Evolutionary conservation across 2,113 vertebrate genomes (phyloP), one percentile per base, ranked within the genome.

Genomic region (Dipodomys merriami): DNA sequence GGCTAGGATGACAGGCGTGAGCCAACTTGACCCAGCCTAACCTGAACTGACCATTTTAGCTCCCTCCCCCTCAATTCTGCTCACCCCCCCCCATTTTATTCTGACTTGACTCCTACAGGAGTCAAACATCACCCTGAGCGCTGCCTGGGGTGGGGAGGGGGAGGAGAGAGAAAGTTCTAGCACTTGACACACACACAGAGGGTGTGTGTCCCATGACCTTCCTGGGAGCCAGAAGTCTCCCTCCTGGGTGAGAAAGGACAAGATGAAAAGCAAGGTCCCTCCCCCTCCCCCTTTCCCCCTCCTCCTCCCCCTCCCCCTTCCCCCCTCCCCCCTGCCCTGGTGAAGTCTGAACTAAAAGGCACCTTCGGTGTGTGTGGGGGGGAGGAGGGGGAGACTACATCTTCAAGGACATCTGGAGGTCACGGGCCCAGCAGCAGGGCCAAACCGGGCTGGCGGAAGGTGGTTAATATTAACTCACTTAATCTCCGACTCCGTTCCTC

Each of bases 281-380:
- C 39, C 39, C 39, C 39, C 35, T 4, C 4, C 35, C 35, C 35
- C 35, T 35, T n/a, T n/a, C 35, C 35, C 3, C 35, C 35, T 35
- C 35, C 35, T 3, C 35, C 35, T 35, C 35, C 35, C 39, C 3
- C 39, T 39, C 5, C 39, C 39, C 39, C 5, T 39, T 3, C 35
- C 19, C 16, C 60, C 15, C 2, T 9, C 3, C 1, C 7, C 6
- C 30, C 6, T 30, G 11, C 3, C 20, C 22, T 19, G 5, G 30
- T 35, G 72, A 57, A 74, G 74, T 18, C 3, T 0, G 39, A 30
- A 25, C 30, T 62, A 33, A 27, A 39, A 20, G 27, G 29, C 78
- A n/a, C 71, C 30, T 72, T 83, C 72, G 44, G 23, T 12, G 19
- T 88, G 22, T 22, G 72, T 35, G 65, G 22, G 15, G 84, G 30